Conservation (phyloP, 2,888 invertebrate species). For the Eupithecia tripunctaria region DNA sequence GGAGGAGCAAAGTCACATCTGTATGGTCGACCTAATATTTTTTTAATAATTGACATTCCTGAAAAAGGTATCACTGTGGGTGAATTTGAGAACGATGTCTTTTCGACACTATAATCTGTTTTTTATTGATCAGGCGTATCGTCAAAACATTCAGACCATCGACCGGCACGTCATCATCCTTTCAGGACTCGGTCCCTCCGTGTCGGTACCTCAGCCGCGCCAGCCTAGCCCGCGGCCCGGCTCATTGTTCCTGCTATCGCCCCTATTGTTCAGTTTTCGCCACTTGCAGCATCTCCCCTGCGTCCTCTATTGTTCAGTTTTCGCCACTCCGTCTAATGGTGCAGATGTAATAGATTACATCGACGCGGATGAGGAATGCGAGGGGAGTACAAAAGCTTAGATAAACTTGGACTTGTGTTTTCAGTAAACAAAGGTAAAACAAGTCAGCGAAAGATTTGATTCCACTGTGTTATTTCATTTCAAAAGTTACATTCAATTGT, state of each 20-base stretch:
- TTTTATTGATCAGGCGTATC: not conserved
- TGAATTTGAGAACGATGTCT: not conserved
- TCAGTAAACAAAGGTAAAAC: not conserved
- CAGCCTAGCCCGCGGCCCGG: slow-evolving; percentile 50
- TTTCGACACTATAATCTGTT: not conserved
- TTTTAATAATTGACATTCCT: not conserved
- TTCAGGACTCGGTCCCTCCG: not conserved
- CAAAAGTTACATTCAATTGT: not conserved
- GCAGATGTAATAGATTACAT: slow-evolving; percentile 28
- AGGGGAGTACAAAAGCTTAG: not conserved
- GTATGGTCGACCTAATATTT: not conserved
- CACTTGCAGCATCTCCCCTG: slow-evolving; percentile 52
- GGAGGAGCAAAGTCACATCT: not conserved
- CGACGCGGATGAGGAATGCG: slow-evolving; percentile 9
- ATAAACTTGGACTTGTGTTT: not conserved
- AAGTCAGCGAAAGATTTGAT: not conserved
- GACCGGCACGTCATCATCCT: not conserved
- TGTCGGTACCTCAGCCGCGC: slow-evolving; percentile 30
- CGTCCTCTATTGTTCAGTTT: slow-evolving; percentile 40
- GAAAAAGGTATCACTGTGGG: not conserved
- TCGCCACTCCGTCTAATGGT: slow-evolving; percentile 38
- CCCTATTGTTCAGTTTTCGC: slow-evolving; percentile 63
- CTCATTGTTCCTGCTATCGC: slow-evolving; percentile 56
- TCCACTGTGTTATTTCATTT: not conserved
- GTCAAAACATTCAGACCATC: not conserved